phyloP scores from a whole-genome alignment of 2,888 invertebrate species.

The Oithona nana region DNA sequence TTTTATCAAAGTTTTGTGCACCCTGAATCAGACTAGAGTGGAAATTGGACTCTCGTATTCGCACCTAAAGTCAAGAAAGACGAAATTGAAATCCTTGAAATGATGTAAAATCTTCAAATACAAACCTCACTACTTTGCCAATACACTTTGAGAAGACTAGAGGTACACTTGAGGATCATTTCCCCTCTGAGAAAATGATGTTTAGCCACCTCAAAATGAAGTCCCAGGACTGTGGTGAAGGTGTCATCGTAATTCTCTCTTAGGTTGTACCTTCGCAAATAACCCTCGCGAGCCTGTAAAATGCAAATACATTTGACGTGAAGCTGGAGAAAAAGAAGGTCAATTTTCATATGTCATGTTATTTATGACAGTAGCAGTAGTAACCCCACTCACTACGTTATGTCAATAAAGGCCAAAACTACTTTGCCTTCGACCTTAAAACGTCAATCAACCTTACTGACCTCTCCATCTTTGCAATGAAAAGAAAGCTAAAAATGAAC shows the following conservation, averaged over 20 bases:
- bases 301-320: neutral
- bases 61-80: neutral
- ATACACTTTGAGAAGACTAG: slow-evolving; percentile 7
- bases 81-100: too few relatives aligned
- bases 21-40: neutral
- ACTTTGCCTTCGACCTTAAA: too few relatives aligned
- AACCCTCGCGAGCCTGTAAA: slow-evolving; percentile 8
- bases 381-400: too few relatives aligned
- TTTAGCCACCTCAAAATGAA: slow-evolving; percentile 5
- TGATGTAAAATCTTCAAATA: too few relatives aligned
- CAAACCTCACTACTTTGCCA: slow-evolving; percentile 15
- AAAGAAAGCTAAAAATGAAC: too few relatives aligned
- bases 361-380: too few relatives aligned
- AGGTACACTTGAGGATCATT: slow-evolving; percentile 13
- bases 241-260: slow-evolving; percentile 9
- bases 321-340: too few relatives aligned
- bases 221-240: slow-evolving; percentile 8
- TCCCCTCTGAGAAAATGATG: neutral
- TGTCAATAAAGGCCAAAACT: too few relatives aligned
- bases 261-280: neutral
- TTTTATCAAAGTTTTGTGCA: neutral
- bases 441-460: too few relatives aligned
- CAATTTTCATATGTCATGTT: too few relatives aligned
- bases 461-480: too few relatives aligned
- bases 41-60: neutral